phyloP scores from a whole-genome alignment of 2,113 vertebrate species.

The Puntigrus tetrazona region DNA sequence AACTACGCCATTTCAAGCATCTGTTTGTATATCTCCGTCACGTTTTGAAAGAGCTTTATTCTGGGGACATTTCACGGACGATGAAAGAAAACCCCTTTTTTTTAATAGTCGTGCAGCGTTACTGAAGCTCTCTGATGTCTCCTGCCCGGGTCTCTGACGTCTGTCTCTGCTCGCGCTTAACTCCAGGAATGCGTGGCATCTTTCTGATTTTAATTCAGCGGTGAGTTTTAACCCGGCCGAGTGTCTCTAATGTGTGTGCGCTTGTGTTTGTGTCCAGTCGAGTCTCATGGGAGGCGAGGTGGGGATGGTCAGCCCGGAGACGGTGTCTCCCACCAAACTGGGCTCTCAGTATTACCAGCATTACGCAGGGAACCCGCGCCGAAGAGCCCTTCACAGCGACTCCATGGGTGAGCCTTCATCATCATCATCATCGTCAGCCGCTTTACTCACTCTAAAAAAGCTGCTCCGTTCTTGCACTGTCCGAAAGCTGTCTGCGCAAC shows the following conservation, averaged over 20 bases:
- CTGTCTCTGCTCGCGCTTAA: not conserved
- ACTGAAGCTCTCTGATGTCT: too few relatives aligned
- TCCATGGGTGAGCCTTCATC: constrained; percentile 82
- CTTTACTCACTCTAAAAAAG: too few relatives aligned
- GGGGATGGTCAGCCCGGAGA: constrained; percentile 90
- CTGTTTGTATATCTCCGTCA: not conserved
- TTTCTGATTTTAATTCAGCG: not conserved
- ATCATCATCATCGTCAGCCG: not conserved
- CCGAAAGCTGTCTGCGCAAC: too few relatives aligned
- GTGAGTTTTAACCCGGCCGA: not conserved
- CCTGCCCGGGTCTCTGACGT: not conserved
- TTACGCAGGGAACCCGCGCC: constrained; percentile 87
- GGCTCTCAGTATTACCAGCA: constrained; percentile 94
- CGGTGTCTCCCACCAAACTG: constrained; percentile 89
- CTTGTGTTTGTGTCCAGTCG: constrained; percentile 73
- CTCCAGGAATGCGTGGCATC: not conserved
- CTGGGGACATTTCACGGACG: not conserved
- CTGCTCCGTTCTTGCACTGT: not conserved
- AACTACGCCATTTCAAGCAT: not conserved
- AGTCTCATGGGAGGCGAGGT: constrained; percentile 88
- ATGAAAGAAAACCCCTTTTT: not conserved
- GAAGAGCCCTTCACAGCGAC: constrained; percentile 87
- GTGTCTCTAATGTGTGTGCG: constrained; percentile 50
- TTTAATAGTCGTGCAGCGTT: not conserved
- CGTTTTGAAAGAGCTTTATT: not conserved